Evolutionary conservation across 35 echinoderm and acorn worm species (phyloP).

Genomic region (Ptychodera flava): DNA sequence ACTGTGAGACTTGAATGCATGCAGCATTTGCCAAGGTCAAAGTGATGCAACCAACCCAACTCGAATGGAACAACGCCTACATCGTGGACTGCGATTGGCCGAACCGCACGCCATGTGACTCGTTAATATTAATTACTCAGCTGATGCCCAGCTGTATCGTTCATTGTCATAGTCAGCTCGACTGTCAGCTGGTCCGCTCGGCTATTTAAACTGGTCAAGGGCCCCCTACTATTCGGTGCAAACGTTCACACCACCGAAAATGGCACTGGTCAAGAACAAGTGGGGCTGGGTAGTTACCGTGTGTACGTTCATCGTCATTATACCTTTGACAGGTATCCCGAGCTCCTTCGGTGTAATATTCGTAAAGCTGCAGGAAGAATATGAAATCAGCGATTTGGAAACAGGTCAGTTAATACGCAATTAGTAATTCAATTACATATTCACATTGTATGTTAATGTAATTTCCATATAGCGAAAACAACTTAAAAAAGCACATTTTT

Average conservation of each 20-base stretch:
- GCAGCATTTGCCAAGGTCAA: no score
- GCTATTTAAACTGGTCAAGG: no score
- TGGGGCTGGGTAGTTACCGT: constrained; percentile 90
- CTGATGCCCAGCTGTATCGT: background rate
- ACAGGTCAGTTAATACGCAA: background rate
- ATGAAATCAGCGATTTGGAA: background rate
- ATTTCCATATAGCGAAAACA: no score
- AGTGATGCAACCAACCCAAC: no score
- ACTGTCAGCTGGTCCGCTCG: no score
- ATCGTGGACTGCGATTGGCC: background rate
- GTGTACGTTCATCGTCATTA: constrained; percentile 79
- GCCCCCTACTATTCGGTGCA: no score
- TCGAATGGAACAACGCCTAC: background rate
- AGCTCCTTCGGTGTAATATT: constrained; percentile 89
- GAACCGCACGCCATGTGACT: background rate
- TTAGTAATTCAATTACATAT: background rate
- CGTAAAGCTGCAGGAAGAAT: constrained; percentile 78
- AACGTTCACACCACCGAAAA: no score
- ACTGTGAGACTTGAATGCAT: no score
- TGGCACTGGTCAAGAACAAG: constrained; percentile 57
- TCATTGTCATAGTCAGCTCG: no score
- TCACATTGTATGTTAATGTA: background rate
- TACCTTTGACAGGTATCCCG: constrained; percentile 86
- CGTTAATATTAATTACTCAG: background rate
- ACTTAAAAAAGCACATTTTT: no score